Evolutionary conservation across 2,113 vertebrate genomes (phyloP), one percentile per base, ranked within the genome.

Genomic region (Holacanthus passer): DNA sequence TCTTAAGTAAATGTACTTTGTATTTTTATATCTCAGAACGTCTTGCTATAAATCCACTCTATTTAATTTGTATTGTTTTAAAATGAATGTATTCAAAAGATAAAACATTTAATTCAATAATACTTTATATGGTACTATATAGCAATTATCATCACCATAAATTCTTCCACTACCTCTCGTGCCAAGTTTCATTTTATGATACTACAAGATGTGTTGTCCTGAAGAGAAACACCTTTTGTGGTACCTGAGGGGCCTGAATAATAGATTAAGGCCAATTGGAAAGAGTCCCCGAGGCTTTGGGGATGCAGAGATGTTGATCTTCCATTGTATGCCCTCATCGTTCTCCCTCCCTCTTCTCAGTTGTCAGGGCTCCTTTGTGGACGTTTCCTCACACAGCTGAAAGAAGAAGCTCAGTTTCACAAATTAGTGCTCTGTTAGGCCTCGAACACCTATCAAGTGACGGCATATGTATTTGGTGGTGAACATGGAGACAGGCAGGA

Each of bases 401-500:
- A 63, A 88, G 73, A 84, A 69, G 62, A 70, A 80, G 88, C 74
- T 93, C 87, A 69, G 39, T 83, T 93, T 91, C 88, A 88, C 81
- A 89, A 87, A 89, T 83, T 80, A 77, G 80, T 62, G 48, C 77
- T 78, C 67, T 70, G 31, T 76, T 52, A 20, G 67, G 59, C 71
- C 69, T 58, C 41, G 3, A 65, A 72, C 73, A 63, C 68, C 39
- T 86, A 89, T 91, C 86, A 73, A 72, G 71, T 90, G 69, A 85
- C 86, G 70, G 48, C 35, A 63, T 73, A 60, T 80, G 59, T 75
- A 39, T 81, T 77, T 52, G 62, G 62, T 60, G 39, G 50, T 29
- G 72, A 53, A 24, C 12, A 50, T 12, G 45, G 24, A 63, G 27
- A 31, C 37, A 64, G n/a, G n/a, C 20, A 62, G 43, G 6, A 84